Percentiles rank a stretch among this genome's conserved stretches.
Conservation (phyloP, 2,113 vertebrate genomes). For the Tonatia bakeri region DNA sequence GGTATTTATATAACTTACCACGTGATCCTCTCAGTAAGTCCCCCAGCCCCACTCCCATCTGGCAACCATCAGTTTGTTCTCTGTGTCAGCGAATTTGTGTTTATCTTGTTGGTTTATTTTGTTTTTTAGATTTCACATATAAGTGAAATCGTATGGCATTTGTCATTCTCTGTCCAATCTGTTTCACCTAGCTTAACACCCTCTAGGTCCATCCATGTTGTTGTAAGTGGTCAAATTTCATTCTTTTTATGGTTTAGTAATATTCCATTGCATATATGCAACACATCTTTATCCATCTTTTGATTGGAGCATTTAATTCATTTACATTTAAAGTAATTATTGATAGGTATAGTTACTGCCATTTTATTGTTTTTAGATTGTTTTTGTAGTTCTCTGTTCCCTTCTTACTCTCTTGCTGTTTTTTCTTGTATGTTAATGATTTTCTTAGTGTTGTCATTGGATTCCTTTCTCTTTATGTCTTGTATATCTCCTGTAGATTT, state of each 20-base stretch:
- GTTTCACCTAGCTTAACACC: too few species aligned
- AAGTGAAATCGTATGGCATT: not conserved
- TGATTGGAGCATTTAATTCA: not conserved
- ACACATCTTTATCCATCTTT: not conserved
- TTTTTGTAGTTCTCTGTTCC: not conserved
- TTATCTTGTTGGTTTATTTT: not conserved
- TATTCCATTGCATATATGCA: too few species aligned
- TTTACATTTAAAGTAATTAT: not conserved
- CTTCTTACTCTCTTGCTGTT: not conserved
- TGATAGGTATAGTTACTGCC: not conserved
- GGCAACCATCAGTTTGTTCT: too few species aligned
- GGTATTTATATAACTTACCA: not conserved
- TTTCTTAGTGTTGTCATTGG: not conserved
- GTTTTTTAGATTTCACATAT: not conserved
- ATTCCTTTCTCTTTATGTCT: not conserved
- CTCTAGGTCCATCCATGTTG: too few species aligned
- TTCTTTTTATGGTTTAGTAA: too few species aligned
- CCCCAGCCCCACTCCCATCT: not conserved
- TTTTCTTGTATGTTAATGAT: not conserved
- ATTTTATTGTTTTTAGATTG: not conserved
- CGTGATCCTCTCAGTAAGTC: not conserved
- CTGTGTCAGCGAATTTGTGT: not conserved
- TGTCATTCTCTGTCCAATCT: not conserved
- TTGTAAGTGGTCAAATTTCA: too few species aligned
- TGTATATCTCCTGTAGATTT: not conserved